phyloP scores from a whole-genome alignment of 2,113 vertebrate genomes.

The Onychostoma macrolepis region DNA sequence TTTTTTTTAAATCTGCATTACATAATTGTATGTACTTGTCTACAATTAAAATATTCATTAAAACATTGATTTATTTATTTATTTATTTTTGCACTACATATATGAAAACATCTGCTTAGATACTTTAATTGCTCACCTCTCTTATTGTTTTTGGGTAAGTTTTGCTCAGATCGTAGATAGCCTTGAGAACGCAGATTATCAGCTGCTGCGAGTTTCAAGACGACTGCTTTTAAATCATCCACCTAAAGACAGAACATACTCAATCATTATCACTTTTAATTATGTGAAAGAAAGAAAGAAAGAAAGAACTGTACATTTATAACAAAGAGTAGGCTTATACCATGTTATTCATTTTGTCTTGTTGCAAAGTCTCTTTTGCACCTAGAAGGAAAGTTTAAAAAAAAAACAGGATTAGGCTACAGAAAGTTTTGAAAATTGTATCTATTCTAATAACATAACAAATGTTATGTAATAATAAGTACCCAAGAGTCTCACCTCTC shows the following conservation, averaged over 20 bases:
- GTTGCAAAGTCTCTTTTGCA: constrained; percentile 67
- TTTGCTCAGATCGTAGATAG: constrained; percentile 73
- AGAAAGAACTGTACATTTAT: neutral
- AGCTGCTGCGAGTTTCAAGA: constrained; percentile 75
- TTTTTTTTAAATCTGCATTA: neutral
- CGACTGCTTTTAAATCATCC: constrained; percentile 70
- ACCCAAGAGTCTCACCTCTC: constrained; percentile 64
- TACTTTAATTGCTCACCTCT: constrained; percentile 70
- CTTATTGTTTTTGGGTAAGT: constrained; percentile 75
- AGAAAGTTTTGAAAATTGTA: neutral
- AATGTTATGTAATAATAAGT: neutral
- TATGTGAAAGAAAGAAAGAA: neutral
- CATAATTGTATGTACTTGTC: neutral
- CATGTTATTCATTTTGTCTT: constrained; percentile 70
- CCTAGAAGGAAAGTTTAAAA: constrained; percentile 54
- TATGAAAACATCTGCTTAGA: neutral
- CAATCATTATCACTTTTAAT: neutral
- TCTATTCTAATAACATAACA: neutral
- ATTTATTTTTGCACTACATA: neutral
- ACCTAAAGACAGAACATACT: constrained; percentile 63
- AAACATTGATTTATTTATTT: no score
- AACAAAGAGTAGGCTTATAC: constrained; percentile 59
- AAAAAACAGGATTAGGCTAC: neutral
- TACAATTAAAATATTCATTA: no score
- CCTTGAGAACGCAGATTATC: constrained; percentile 74